These are phyloP conservation scores for Neogobius melanostomus DNA, from an alignment of 2,113 vertebrate genomes.

Conservation along the genomic window DNA sequence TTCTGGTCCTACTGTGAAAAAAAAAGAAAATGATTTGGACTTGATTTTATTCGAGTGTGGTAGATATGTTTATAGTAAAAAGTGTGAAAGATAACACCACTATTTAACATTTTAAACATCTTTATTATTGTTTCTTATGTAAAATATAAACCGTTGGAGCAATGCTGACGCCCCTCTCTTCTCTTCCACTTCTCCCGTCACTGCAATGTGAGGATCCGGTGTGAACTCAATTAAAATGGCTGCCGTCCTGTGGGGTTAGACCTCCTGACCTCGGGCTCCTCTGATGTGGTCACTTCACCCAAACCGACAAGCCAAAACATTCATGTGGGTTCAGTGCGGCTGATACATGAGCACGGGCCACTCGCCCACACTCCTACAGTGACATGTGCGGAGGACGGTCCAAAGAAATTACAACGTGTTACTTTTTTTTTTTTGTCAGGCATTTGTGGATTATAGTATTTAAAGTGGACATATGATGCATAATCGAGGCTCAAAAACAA, in stretches of 20 bases:
- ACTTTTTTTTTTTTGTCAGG: too few relatives aligned
- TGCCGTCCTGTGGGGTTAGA: slow-evolving; percentile 11
- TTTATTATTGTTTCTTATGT: too few relatives aligned
- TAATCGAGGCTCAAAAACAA: too few relatives aligned
- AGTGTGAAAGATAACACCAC: too few relatives aligned
- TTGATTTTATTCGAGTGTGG: too few relatives aligned
- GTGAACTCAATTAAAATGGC: slow-evolving; percentile 5
- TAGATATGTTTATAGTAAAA: too few relatives aligned
- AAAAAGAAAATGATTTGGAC: too few relatives aligned
- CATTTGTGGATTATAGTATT: too few relatives aligned
- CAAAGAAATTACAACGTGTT: neutral
- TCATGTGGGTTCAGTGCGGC: slow-evolving; percentile 25
- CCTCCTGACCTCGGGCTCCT: slow-evolving; percentile 3
- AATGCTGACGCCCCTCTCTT: neutral
- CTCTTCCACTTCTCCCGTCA: slow-evolving; percentile 6
- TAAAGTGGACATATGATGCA: too few relatives aligned
- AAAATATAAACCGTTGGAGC: too few relatives aligned
- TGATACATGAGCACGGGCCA: slow-evolving; percentile 23
- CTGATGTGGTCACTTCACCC: slow-evolving; percentile 2
- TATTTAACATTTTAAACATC: too few relatives aligned
- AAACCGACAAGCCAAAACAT: slow-evolving; percentile 2
- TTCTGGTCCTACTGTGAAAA: too few relatives aligned
- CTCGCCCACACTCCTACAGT: slow-evolving; percentile 45
- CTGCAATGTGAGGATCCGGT: neutral
- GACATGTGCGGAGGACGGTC: neutral